Percentiles rank a stretch among this genome's conserved stretches.
Evolutionary conservation across 2,888 invertebrate species (phyloP).

Genomic region (Agrotis puta): DNA sequence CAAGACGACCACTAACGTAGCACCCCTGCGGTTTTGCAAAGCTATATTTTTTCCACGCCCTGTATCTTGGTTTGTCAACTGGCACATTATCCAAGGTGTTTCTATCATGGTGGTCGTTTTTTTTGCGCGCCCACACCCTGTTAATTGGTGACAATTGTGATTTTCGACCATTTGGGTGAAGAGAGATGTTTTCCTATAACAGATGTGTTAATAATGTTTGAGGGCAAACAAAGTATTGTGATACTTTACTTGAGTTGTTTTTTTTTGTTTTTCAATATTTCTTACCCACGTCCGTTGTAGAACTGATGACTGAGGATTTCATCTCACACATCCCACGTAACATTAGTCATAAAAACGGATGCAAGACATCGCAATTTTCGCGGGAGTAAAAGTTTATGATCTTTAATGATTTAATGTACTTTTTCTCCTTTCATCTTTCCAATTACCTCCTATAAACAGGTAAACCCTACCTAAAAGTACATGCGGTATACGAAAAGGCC

Average conservation of each 20-base stretch:
- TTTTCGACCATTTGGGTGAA: conserved; percentile 84
- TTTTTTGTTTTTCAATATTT: conserved; percentile 8
- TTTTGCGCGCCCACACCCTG: conserved; percentile 79
- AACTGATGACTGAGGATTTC: conserved; percentile 36
- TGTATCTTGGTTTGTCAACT: conserved; percentile 86
- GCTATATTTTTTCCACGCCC: conserved; percentile 77
- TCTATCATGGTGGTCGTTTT: conserved; percentile 87
- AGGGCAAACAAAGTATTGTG: conserved; percentile 42
- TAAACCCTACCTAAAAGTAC: conserved; percentile 16
- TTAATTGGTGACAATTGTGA: conserved; percentile 90
- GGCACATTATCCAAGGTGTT: conserved; percentile 89
- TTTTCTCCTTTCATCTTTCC: not conserved
- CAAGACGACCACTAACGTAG: conserved; percentile 78
- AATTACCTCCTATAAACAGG: conserved; percentile 10
- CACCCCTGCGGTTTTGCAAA: conserved; percentile 86
- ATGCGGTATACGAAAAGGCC: conserved; percentile 62
- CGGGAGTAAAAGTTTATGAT: not conserved
- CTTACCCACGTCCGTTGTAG: conserved; percentile 1
- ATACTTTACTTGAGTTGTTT: conserved; percentile 23
- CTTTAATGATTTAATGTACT: not conserved
- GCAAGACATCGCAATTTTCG: conserved; percentile 7
- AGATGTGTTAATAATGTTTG: conserved; percentile 79
- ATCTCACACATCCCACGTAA: conserved; percentile 22
- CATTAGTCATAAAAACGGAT: conserved; percentile 17
- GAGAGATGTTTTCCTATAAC: conserved; percentile 87